Conservation (phyloP, 2,888 invertebrate species). For the Eucriotettix oculatus region DNA sequence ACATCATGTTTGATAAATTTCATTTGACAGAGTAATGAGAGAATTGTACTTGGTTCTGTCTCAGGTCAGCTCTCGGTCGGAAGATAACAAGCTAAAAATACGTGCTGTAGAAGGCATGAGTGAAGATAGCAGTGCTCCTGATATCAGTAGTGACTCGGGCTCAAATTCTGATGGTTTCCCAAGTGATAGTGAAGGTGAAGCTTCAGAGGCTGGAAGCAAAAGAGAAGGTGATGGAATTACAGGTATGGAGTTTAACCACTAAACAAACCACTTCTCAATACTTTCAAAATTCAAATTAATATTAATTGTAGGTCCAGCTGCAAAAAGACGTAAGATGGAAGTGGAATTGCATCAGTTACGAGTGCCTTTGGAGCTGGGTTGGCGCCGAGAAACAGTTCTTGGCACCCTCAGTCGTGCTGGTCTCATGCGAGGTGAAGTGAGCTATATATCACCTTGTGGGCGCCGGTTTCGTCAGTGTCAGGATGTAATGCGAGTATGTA, state of each 20-base stretch:
- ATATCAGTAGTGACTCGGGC: constrained; percentile 11
- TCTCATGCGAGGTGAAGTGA: constrained; percentile 82
- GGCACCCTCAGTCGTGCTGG: constrained; percentile 73
- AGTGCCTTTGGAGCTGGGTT: constrained; percentile 56
- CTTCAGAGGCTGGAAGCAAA: constrained; percentile 2
- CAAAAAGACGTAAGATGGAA: constrained; percentile 30
- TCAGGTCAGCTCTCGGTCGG: constrained; percentile 6
- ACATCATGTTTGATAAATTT: too few species aligned
- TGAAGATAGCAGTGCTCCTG: constrained; percentile 12
- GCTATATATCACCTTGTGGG: constrained; percentile 58
- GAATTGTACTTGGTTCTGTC: too few species aligned
- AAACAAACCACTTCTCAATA: too few species aligned
- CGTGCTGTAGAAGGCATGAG: constrained; percentile 9
- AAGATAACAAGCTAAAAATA: constrained; percentile 8
- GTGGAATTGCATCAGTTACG: constrained; percentile 40
- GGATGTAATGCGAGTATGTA: constrained; percentile 35
- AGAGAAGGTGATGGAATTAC: constrained; percentile 5
- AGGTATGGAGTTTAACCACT: too few species aligned
- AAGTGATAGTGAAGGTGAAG: constrained; percentile 11
- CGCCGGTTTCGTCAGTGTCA: constrained; percentile 41
- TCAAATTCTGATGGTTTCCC: constrained; percentile 9
- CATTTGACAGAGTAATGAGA: too few species aligned
- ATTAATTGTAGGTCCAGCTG: constrained; percentile 9
- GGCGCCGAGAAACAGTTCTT: constrained; percentile 87
- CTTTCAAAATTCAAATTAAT: neutral